A percentile compares a stretch with the other conserved stretches of the same genome.
These are phyloP conservation scores for Aphaenogaster rudis DNA, from an alignment of 1,140 invertebrate genomes.

Conservation along the genomic window DNA sequence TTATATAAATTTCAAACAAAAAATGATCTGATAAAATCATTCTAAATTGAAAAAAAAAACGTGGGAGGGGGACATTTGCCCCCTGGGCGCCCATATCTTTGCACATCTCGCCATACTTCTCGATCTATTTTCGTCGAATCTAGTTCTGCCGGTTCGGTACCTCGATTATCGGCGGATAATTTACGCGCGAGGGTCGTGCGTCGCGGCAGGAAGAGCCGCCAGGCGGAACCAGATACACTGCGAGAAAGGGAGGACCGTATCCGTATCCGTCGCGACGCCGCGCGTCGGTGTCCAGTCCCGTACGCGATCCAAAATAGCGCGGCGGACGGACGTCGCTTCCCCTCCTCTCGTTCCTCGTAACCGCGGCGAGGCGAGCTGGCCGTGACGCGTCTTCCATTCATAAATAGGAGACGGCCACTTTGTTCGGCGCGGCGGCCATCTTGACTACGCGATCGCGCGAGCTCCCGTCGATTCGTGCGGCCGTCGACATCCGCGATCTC, in stretches of 20 bases:
- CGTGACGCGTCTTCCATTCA: slow-evolving; percentile 78
- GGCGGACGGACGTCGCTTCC: slow-evolving; percentile 18
- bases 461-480: background rate
- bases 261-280: slow-evolving; percentile 26
- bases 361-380: slow-evolving; percentile 38
- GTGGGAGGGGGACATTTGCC: too few relatives aligned
- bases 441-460: slow-evolving; percentile 74
- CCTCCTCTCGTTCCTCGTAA: slow-evolving; percentile 30
- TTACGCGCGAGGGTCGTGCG: background rate
- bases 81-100: too few relatives aligned
- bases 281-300: slow-evolving; percentile 54
- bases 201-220: background rate
- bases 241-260: slow-evolving; percentile 30
- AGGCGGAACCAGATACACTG: background rate
- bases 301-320: slow-evolving; percentile 75
- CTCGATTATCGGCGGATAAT: background rate
- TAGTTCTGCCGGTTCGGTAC: background rate
- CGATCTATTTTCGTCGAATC: background rate
- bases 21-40: too few relatives aligned
- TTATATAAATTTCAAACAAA: too few relatives aligned
- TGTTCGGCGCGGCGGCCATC: slow-evolving; percentile 68
- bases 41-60: too few relatives aligned
- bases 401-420: slow-evolving; percentile 75
- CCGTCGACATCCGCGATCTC: background rate
- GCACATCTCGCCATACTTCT: background rate